Base-by-base conservation (phyloP, 2,113 vertebrate species). In the Cyanistes caeruleus region DNA sequence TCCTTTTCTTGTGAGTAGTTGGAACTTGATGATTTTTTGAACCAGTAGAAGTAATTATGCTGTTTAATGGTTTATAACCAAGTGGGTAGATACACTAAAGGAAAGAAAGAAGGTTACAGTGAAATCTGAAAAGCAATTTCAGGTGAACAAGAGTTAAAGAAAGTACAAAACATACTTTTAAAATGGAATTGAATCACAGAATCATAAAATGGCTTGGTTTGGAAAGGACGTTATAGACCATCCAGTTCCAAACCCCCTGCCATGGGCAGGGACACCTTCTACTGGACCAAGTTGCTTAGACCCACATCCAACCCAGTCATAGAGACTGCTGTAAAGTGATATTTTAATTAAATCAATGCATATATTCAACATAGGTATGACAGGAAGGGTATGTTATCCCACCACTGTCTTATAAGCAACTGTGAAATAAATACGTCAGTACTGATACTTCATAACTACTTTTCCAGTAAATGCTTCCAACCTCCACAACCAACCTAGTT, bases 51-150 rank as follows among this genome's bases (percentile, higher is more conserved):
- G 97, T 86, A 96, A 99, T 96, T 91, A 99, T 95, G 90, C 98
- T 98, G 96, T 97, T 98, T 96, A 99, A 90, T 19, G 99, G 97
- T 58, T 96, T 98, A 95, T 97, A 99, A 88, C 99, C 99, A 95
- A 99, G 97, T 30, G 99, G 99, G 96, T 99, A 99, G 90, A 99
- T 99, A 96, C 99, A 99, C 99, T 99, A 91, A 64, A 93, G 74
- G 49, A 88, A 89, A 84, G 58, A 87, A 41, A 90, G 73, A 81
- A 95, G 60, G 73, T 87, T 86, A 91, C 13, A 90, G 11, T 82
- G 63, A 94, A 85, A 90, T 69, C 12, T 51, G 69, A 30, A 96
- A 56, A 72, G 70, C 33, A 81, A 72, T 64, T 93, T 68, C 44
- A 84, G 48, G 15, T 56, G 44, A 93, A 95, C 24, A 46, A 79